Evolutionary conservation across 2,113 vertebrate genomes (phyloP).

Genomic region (Panurus biarmicus): DNA sequence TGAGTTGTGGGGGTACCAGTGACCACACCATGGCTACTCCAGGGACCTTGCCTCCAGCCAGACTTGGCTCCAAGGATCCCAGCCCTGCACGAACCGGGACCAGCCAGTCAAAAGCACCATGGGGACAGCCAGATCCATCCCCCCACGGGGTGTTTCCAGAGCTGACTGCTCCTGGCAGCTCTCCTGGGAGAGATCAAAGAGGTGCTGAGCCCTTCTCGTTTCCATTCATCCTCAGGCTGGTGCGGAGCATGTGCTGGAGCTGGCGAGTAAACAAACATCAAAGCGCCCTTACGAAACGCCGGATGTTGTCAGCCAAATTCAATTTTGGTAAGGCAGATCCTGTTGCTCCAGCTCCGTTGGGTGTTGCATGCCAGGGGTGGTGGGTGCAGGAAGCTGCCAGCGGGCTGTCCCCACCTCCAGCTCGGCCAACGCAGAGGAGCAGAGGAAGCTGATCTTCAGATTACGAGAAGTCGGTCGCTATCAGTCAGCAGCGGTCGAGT

Average conservation of each 20-base stretch:
- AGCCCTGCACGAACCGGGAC: neutral
- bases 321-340: constrained; percentile 6
- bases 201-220: neutral
- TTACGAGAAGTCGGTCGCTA: neutral
- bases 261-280: constrained; percentile 43
- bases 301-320: constrained; percentile 37
- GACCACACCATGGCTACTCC: neutral
- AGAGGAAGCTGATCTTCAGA: neutral
- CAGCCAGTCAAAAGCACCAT: neutral
- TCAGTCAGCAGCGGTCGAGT: neutral
- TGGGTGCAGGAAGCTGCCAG: constrained; percentile 8
- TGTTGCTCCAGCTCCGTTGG: constrained; percentile 25
- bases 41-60: neutral
- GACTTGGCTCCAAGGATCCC: neutral
- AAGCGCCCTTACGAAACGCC: neutral
- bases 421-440: neutral
- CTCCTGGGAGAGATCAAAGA: constrained; percentile 12
- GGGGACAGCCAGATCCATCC: neutral
- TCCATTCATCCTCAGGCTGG: neutral
- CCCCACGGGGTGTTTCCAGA: neutral
- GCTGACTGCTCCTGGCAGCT: neutral
- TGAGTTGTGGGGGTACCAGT: neutral
- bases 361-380: neutral
- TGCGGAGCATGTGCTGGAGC: constrained; percentile 10
- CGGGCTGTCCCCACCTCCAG: constrained; percentile 33